These are phyloP conservation scores for Aspidiotus destructor DNA, from an alignment of 2,888 invertebrate genomes.

Conservation along the genomic window DNA sequence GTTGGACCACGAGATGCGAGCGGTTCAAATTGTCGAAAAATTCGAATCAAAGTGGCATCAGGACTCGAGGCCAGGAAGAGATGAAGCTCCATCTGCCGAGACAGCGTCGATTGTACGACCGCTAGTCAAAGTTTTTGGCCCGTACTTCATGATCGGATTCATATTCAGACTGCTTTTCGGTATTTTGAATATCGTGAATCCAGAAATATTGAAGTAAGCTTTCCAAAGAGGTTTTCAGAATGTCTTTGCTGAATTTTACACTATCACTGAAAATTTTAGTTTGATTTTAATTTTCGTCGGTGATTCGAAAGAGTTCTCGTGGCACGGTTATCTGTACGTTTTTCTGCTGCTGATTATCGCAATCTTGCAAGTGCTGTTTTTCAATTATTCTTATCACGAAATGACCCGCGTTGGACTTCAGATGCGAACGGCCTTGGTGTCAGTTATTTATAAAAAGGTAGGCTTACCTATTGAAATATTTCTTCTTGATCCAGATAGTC, in stretches of 20 bases:
- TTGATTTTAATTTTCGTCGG: constrained; percentile 23
- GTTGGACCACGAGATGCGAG: constrained; percentile 72
- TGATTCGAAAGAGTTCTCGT: constrained; percentile 40
- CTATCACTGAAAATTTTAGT: no score
- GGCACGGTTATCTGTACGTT: constrained; percentile 53
- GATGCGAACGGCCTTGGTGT: constrained; percentile 47
- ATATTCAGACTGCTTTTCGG: constrained; percentile 74
- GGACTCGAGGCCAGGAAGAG: background rate
- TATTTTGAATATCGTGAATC: constrained; percentile 76
- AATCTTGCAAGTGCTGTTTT: constrained; percentile 46
- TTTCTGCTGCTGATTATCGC: constrained; percentile 46
- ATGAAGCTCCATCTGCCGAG: background rate
- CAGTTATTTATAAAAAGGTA: constrained; percentile 49
- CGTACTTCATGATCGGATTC: constrained; percentile 76
- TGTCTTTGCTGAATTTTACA: no score
- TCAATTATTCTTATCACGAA: constrained; percentile 49
- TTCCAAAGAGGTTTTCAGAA: no score
- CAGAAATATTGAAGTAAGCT: constrained; percentile 71
- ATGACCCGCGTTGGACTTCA: constrained; percentile 50
- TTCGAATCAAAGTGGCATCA: constrained; percentile 50
- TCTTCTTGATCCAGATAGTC: no score
- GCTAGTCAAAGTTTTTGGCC: constrained; percentile 76
- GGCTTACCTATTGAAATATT: no score
- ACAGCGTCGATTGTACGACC: constrained; percentile 75
- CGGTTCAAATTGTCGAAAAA: constrained; percentile 64